These are phyloP conservation scores for Drosophila erecta DNA, from an alignment of 1,140 invertebrate species.

Conservation along the genomic window DNA sequence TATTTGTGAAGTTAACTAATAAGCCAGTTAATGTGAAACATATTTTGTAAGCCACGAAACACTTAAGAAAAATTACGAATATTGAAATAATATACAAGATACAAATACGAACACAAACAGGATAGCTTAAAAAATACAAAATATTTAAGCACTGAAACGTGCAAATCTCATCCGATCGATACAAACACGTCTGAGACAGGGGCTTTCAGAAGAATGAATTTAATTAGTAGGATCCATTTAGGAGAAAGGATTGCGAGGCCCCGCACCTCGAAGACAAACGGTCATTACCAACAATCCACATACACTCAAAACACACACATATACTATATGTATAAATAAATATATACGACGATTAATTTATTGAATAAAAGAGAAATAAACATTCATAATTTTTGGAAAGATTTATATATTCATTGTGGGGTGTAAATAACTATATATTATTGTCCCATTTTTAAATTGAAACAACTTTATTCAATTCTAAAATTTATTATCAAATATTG, in stretches of 20 bases:
- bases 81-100: slow-evolving; percentile 45
- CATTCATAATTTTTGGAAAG: slow-evolving; percentile 46
- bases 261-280: slow-evolving; percentile 17
- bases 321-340: slow-evolving; percentile 64
- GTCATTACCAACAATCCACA: slow-evolving; percentile 27
- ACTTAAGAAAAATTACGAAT: slow-evolving; percentile 48
- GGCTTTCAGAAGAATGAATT: slow-evolving; percentile 4
- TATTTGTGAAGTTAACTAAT: slow-evolving; percentile 52
- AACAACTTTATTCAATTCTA: no score
- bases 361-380: slow-evolving; percentile 68
- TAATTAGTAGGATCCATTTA: slow-evolving; percentile 11
- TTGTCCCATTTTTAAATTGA: no score
- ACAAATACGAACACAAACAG: slow-evolving; percentile 49
- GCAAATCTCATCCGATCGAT: slow-evolving; percentile 28
- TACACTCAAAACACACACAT: slow-evolving; percentile 17
- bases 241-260: slow-evolving; percentile 21
- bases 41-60: slow-evolving; percentile 54
- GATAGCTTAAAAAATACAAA: slow-evolving; percentile 31
- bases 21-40: slow-evolving; percentile 63
- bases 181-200: slow-evolving; percentile 5
- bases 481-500: no score
- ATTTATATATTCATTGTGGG: background rate
- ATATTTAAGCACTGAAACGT: slow-evolving; percentile 27
- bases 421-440: background rate
- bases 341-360: slow-evolving; percentile 58